Conservation (phyloP, 1,140 invertebrate genomes). For the Oscheius sp. region DNA sequence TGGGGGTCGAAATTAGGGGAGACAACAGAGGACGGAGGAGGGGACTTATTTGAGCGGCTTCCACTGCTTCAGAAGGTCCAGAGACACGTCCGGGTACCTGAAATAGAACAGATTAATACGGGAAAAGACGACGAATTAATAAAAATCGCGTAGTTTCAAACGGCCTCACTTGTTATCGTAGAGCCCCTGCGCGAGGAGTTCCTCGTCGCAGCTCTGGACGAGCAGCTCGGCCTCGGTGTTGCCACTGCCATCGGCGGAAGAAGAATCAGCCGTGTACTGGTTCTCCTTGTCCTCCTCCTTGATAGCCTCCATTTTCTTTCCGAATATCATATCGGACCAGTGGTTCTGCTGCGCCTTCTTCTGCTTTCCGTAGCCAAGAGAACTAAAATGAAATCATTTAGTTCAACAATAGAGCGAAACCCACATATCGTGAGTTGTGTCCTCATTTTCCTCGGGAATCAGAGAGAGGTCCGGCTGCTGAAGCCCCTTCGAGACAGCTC, state of each 20-base stretch:
- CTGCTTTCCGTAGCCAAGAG: neutral
- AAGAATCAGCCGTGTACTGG: neutral
- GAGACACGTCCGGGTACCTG: neutral
- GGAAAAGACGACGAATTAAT: too few relatives aligned
- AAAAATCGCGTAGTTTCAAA: neutral
- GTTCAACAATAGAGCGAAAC: neutral
- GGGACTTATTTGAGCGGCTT: neutral
- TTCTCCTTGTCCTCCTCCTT: neutral
- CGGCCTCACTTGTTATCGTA: neutral
- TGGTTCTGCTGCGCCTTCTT: neutral
- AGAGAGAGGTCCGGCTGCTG: slow-evolving; percentile 5
- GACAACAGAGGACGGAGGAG: too few relatives aligned
- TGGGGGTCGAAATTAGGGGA: too few relatives aligned
- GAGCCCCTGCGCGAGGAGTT: neutral
- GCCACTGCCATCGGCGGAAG: neutral
- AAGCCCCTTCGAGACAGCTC: neutral
- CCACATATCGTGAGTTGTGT: neutral
- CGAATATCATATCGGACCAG: neutral
- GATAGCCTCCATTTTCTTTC: neutral
- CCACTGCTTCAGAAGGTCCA: neutral
- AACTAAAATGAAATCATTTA: neutral
- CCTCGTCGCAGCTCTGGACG: neutral
- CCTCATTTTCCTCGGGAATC: slow-evolving; percentile 15
- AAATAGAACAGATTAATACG: too few relatives aligned
- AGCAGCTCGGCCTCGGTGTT: neutral